phyloP scores from a whole-genome alignment of 2,888 invertebrate species.

The Schrankia costaestrigalis region DNA sequence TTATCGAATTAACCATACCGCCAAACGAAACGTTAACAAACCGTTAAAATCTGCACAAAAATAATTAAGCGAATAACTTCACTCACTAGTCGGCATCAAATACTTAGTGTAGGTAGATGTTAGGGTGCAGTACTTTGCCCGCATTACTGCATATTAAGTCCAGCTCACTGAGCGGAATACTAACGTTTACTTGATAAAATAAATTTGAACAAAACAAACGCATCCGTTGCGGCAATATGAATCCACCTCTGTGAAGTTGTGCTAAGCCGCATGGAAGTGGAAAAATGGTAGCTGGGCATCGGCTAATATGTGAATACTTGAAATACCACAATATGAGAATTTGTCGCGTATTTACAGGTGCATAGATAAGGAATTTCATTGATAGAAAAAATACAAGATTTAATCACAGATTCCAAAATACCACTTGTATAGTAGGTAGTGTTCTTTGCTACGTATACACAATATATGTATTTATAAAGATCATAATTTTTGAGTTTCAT shows the following conservation, averaged over 20 bases:
- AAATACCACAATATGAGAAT: slow-evolving; percentile 58
- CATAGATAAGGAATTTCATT: not conserved
- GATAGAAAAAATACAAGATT: no score
- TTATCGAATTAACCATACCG: slow-evolving; percentile 21
- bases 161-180: slow-evolving; percentile 69
- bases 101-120: slow-evolving; percentile 33
- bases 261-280: slow-evolving; percentile 76
- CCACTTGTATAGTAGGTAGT: no score
- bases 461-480: no score
- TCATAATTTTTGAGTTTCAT: no score
- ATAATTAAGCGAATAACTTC: slow-evolving; percentile 70
- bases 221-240: slow-evolving; percentile 75
- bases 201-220: slow-evolving; percentile 79
- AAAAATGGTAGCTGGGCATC: slow-evolving; percentile 62
- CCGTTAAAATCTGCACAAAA: slow-evolving; percentile 48
- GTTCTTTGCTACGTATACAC: no score
- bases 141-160: slow-evolving; percentile 67
- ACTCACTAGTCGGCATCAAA: slow-evolving; percentile 64
- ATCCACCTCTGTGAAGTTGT: slow-evolving; percentile 74
- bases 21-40: slow-evolving; percentile 42
- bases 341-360: slow-evolving; percentile 30
- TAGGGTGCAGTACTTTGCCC: slow-evolving; percentile 43
- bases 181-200: slow-evolving; percentile 79
- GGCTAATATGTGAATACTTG: slow-evolving; percentile 75
- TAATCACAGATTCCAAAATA: no score